Evolutionary conservation across 1,140 invertebrate species (phyloP).

Genomic region (Samia ricini): DNA sequence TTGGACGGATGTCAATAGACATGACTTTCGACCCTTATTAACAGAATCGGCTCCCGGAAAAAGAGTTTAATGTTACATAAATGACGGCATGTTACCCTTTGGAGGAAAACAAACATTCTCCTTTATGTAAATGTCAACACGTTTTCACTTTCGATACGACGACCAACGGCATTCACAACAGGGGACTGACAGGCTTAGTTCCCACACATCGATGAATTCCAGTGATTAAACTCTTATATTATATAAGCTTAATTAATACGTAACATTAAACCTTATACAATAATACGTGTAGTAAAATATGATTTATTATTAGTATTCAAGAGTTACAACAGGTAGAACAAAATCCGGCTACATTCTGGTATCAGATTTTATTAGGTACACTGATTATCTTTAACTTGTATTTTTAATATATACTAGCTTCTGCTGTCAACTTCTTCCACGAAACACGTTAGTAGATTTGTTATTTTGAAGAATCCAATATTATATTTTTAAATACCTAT

Average conservation of each 20-base stretch:
- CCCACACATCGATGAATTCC: not conserved
- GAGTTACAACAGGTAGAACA: no score
- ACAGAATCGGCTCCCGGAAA: constrained; percentile 48
- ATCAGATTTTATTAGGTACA: no score
- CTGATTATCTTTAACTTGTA: no score
- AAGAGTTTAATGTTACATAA: constrained; percentile 56
- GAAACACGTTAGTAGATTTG: no score
- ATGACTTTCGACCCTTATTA: constrained; percentile 57
- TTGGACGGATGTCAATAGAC: constrained; percentile 66
- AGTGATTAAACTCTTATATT: not conserved
- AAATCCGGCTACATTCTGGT: no score
- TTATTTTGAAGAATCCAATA: no score
- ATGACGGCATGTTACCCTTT: constrained; percentile 51
- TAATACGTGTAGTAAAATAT: not conserved
- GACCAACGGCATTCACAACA: constrained; percentile 12
- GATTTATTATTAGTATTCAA: no score
- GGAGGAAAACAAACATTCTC: constrained; percentile 52
- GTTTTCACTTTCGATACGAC: constrained; percentile 38
- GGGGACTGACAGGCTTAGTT: not conserved
- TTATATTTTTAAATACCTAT: no score
- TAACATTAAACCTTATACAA: not conserved
- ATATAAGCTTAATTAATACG: not conserved
- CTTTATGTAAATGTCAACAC: constrained; percentile 33
- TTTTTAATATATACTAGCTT: no score
- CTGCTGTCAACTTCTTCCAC: no score